A percentile compares a stretch with the other conserved stretches of the same genome.
phyloP scores from a whole-genome alignment of 2,797 vertebrate genomes.

The Gymnothorax reevesii region DNA sequence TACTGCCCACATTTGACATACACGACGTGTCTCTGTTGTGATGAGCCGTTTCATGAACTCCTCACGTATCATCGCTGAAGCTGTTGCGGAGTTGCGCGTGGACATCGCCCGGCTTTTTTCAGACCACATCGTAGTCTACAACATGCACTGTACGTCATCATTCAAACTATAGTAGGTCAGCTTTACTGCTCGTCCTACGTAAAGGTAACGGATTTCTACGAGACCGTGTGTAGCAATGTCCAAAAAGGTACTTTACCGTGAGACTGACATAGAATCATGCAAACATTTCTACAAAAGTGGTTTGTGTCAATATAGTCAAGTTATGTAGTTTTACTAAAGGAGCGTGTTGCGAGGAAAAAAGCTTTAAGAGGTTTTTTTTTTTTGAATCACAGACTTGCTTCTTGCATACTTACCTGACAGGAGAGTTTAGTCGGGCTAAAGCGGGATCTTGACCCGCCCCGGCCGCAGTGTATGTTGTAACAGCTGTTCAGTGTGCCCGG shows the following conservation, averaged over 20 bases:
- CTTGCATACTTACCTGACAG: constrained; percentile 24
- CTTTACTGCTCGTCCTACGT: too few relatives aligned
- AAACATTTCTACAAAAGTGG: background rate
- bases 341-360: background rate
- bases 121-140: too few relatives aligned
- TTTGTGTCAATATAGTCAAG: background rate
- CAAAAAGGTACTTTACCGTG: background rate
- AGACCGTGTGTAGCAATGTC: background rate
- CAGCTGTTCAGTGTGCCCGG: constrained; percentile 10
- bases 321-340: background rate
- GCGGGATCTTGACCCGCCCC: background rate
- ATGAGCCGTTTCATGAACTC: too few relatives aligned
- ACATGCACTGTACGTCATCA: too few relatives aligned
- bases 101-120: too few relatives aligned
- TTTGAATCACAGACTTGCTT: background rate
- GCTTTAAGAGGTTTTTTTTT: background rate
- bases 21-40: background rate
- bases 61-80: too few relatives aligned
- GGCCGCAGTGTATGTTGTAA: background rate
- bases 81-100: too few relatives aligned
- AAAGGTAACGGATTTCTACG: too few relatives aligned
- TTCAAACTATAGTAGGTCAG: too few relatives aligned
- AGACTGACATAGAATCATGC: background rate
- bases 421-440: background rate
- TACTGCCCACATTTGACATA: background rate